Conservation (phyloP, 2,888 invertebrate genomes). For the Chromoteleia sp. region DNA sequence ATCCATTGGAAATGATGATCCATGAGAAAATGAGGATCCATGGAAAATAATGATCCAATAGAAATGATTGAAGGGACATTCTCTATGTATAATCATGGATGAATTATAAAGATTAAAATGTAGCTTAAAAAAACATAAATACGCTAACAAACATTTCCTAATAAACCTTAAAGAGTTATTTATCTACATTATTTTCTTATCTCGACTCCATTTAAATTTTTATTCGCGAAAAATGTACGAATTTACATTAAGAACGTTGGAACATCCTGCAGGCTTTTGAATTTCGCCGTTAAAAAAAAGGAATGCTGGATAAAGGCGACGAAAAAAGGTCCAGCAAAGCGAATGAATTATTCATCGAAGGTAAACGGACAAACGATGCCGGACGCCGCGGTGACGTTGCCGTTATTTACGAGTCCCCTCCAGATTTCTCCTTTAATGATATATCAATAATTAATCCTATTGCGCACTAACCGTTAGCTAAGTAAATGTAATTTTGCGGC, state of each 20-base stretch:
- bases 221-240: not conserved
- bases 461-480: slow-evolving; percentile 7
- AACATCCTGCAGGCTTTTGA: slow-evolving; percentile 20
- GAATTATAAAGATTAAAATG: no score
- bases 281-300: slow-evolving; percentile 23
- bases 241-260: slow-evolving; percentile 9
- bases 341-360: slow-evolving; percentile 46
- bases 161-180: no score
- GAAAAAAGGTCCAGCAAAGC: slow-evolving; percentile 29
- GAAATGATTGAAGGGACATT: no score
- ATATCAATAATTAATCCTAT: slow-evolving; percentile 37
- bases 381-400: slow-evolving; percentile 14
- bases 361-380: slow-evolving; percentile 32
- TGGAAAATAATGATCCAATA: no score
- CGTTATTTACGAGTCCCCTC: slow-evolving; percentile 11
- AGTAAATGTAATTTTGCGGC: slow-evolving; percentile 24
- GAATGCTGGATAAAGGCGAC: not conserved
- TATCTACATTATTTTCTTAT: not conserved
- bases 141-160: not conserved
- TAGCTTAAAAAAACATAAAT: no score
- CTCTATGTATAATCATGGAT: no score
- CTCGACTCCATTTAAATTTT: not conserved
- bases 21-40: no score
- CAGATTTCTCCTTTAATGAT: slow-evolving; percentile 1
- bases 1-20: no score